Evolutionary conservation across 2,888 invertebrate species (phyloP), one percentile per base, ranked within the genome.

Genomic region (Amphiduros pacificus): DNA sequence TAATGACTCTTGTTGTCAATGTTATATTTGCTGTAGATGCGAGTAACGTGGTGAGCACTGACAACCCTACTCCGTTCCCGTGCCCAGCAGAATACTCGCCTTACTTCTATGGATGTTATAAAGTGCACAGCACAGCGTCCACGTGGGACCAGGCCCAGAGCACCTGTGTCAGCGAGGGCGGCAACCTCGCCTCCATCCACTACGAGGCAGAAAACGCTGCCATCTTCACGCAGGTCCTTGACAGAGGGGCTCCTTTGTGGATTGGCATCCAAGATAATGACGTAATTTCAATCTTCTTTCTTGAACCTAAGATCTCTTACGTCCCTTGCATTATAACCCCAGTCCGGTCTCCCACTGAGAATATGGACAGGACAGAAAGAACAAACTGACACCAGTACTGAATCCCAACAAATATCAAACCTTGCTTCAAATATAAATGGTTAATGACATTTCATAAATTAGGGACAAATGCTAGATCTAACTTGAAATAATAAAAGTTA

Each of bases 81-180:
- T 55, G 55, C 27, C 55, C 41, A 1, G 17, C 26, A 20, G 55
- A 27, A n/a, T 55, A 41, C 20, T 41, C 55, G 17, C 55, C 40
- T 11, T 55, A 61, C 27, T 63, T 28, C 27, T 44, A 56, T 57
- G 51, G 52, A 20, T 54, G 29, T 24, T 50, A 58, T 50, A 48
- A n/a, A n/a, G n/a, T 53, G n/a, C 14, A 27, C 1, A 36, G 22
- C 20, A n/a, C 20, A 11, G 24, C n/a, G 27, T 26, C 22, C 50
- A n/a, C 50, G 14, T 58, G 58, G 58, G 20, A 24, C 11, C 50
- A 24, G 26, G 58, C 58, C 9, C n/a, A n/a, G n/a, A n/a, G n/a
- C n/a, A n/a, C n/a, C n/a, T 63, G 58, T 24, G 28, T 26, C 28
- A n/a, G 49, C 36, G 55, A 64, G 14, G 57, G 58, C 6, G 64